Evolutionary conservation across 2,113 vertebrate genomes (phyloP), one percentile per base, ranked within the genome.

Genomic region (Ictalurus punctatus): DNA sequence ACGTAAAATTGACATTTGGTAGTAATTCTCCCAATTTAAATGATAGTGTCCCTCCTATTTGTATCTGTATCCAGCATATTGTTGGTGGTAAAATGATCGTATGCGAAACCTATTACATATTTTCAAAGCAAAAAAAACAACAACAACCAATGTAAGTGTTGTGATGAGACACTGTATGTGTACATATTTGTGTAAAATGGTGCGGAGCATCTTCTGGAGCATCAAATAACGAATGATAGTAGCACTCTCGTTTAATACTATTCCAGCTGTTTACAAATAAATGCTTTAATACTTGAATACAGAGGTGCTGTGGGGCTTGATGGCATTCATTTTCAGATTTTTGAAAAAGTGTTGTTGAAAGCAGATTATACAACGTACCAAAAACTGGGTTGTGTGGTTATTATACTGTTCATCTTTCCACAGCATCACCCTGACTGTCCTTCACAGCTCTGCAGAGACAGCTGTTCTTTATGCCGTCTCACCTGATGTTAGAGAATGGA

Each of bases 401-500:
- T 58, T 6, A 82, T 37, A 56, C 13, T 9, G 56, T 58, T 58
- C 1, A 34, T 4, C 65, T 81, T 81, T 69, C 67, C 21, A 59
- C 17, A 52, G 25, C 34, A 30, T 25, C 30, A 30, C 17, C 61
- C 52, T 1, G n/a, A 54, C 2, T 54, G 25, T 65, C 86, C 56
- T 82, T 73, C 48, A 65, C 21, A 59, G 48, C 9, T 12, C n/a
- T n/a, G 14, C 30, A 40, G 40, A 54, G 27, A 34, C 56, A 54
- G 59, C 61, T 81, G 86, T 25, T 56, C 59, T 69, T 69, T 87
- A 40, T 52, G 54, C 52, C 27, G 17, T 25, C 84, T 86, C 56
- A 78, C 34, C 65, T 59, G 79, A 40, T 40, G 25, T 74, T 74
- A 83, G 59, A 74, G 30, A n/a, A 30, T 61, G 27, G 25, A 88